Conservation (phyloP, 2,888 invertebrate species). For the Drosophila paranaensis region DNA sequence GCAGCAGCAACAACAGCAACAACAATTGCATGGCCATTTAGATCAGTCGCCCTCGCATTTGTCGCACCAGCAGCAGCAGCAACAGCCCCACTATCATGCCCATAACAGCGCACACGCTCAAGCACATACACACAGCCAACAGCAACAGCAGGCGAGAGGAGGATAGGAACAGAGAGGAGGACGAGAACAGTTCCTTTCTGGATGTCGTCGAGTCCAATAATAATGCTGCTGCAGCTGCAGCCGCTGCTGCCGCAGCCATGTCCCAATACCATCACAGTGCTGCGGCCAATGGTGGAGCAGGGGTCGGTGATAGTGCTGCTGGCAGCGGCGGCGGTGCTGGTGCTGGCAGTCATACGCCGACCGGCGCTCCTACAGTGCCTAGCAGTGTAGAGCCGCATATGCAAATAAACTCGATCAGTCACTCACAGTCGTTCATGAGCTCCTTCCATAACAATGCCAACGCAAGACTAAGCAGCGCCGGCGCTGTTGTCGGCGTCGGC, state of each 20-base stretch:
- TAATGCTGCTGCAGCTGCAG: constrained; percentile 76
- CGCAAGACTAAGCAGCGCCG: constrained; percentile 81
- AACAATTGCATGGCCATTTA: constrained; percentile 43
- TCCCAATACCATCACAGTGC: constrained; percentile 82
- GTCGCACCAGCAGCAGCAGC: constrained; percentile 41
- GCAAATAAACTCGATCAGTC: constrained; percentile 84
- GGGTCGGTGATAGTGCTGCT: constrained; percentile 14
- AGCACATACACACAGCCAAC: constrained; percentile 51
- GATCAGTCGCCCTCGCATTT: constrained; percentile 43
- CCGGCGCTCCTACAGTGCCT: constrained; percentile 28
- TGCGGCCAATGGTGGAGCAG: constrained; percentile 35
- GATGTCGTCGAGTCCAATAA: constrained; percentile 85
- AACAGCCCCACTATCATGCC: constrained; percentile 44
- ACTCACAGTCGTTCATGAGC: constrained; percentile 84
- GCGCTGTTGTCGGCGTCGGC: constrained; percentile 63
- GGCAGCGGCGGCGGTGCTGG: neutral
- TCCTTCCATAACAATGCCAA: constrained; percentile 84
- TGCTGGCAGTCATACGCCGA: constrained; percentile 37
- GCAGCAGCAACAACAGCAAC: constrained; percentile 45
- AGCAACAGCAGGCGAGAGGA: constrained; percentile 51
- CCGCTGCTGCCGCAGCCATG: constrained; percentile 74
- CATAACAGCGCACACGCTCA: constrained; percentile 37
- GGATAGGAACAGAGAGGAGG: too few species aligned
- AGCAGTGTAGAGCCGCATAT: constrained; percentile 71
- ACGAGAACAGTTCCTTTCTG: constrained; percentile 84